Conservation (phyloP, 1,140 invertebrate genomes). For the Habropoda laboriosa region DNA sequence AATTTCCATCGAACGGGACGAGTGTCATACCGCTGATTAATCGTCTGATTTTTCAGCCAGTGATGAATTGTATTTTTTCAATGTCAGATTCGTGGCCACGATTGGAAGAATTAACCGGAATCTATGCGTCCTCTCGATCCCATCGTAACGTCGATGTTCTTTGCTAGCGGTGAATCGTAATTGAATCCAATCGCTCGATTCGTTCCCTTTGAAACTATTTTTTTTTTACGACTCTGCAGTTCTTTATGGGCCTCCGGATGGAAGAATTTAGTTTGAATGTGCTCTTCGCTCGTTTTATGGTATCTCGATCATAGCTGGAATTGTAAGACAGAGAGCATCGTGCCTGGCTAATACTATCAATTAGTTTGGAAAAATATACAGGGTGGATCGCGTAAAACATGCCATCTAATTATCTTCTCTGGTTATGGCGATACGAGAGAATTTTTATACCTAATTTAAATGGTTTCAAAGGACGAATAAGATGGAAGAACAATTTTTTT, state of each 20-base stretch:
- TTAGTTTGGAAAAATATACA: too few relatives aligned
- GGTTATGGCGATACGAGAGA: too few relatives aligned
- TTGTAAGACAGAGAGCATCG: neutral
- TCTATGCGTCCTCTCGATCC: too few relatives aligned
- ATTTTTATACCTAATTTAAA: too few relatives aligned
- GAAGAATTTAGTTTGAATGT: neutral
- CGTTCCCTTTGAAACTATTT: neutral
- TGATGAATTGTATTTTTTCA: conserved; percentile 34
- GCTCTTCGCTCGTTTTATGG: neutral
- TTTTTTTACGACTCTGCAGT: neutral
- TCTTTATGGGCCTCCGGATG: too few relatives aligned
- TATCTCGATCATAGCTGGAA: neutral
- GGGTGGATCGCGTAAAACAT: too few relatives aligned
- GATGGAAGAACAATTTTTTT: too few relatives aligned
- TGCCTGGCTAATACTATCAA: too few relatives aligned
- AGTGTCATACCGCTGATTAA: conserved; percentile 31
- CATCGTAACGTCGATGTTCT: neutral
- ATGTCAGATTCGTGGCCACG: too few relatives aligned
- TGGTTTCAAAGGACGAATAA: too few relatives aligned
- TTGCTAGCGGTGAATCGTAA: neutral
- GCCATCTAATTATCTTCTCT: too few relatives aligned
- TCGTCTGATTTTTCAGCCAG: conserved; percentile 29
- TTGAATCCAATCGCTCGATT: neutral
- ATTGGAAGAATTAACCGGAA: conserved; percentile 16
- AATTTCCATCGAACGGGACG: conserved; percentile 27